Percentiles rank a stretch among this genome's conserved stretches.
Evolutionary conservation across 1,140 invertebrate species (phyloP).

Genomic region (Drosophila busckii): DNA sequence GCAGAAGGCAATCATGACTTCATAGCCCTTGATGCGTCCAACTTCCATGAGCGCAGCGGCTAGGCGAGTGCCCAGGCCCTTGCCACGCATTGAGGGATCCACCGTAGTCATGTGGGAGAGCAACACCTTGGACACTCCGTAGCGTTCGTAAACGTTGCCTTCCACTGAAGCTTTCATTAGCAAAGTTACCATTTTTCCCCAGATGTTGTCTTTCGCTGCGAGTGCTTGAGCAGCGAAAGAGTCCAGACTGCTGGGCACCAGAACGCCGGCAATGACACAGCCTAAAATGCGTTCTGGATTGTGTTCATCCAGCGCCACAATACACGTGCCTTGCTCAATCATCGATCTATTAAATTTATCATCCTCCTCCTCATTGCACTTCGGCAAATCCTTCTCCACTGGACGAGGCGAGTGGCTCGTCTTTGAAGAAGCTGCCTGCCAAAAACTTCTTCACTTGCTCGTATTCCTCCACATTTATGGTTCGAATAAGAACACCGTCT

Average conservation of each 20-base stretch:
- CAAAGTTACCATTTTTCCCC: not conserved
- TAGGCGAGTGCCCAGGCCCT: conserved; percentile 2
- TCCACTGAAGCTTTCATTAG: not conserved
- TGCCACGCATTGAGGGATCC: conserved; percentile 5
- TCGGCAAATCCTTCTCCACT: not conserved
- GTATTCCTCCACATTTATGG: conserved; percentile 20
- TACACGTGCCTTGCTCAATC: conserved; percentile 25
- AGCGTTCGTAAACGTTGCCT: conserved; percentile 13
- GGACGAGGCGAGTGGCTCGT: conserved; percentile 12
- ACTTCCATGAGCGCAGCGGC: conserved; percentile 1
- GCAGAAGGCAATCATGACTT: conserved; percentile 19
- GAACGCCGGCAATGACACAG: conserved; percentile 8
- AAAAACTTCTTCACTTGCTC: conserved; percentile 12
- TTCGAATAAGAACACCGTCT: conserved; percentile 17
- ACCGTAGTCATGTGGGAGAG: conserved; percentile 10
- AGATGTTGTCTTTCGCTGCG: too few species aligned
- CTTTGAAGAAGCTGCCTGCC: conserved; percentile 6
- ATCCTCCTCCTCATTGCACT: conserved; percentile 1
- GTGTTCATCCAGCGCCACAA: not conserved
- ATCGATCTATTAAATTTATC: conserved; percentile 15
- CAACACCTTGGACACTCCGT: conserved; percentile 6
- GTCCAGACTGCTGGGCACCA: not conserved
- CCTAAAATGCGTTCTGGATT: conserved; percentile 2
- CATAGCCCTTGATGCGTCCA: conserved; percentile 9
- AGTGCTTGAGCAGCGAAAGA: too few species aligned